A percentile compares a stretch with the other conserved stretches of the same genome.
Evolutionary conservation across 2,888 invertebrate species (phyloP).

Genomic region (Atherix ibis): DNA sequence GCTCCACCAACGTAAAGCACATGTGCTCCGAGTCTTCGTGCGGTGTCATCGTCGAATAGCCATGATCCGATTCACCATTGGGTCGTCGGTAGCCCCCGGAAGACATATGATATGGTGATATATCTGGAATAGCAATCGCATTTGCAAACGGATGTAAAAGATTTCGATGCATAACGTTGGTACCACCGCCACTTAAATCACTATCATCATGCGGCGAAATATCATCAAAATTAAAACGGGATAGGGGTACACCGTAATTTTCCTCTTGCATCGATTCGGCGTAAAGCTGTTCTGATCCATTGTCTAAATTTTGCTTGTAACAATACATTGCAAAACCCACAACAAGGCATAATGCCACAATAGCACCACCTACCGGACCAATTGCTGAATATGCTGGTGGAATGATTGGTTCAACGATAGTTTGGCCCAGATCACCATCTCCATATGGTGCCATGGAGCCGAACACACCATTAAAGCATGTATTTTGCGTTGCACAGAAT

Average conservation of each 20-base stretch:
- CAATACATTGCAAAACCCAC: slow-evolving; percentile 73
- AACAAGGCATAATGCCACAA: slow-evolving; percentile 64
- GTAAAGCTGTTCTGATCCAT: slow-evolving; percentile 34
- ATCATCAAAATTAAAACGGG: slow-evolving; percentile 49
- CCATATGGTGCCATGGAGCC: slow-evolving; percentile 67
- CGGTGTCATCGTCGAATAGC: slow-evolving; percentile 87
- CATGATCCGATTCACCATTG: slow-evolving; percentile 63
- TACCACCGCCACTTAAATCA: slow-evolving; percentile 31
- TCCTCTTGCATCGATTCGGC: slow-evolving; percentile 37
- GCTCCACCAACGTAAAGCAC: slow-evolving; percentile 54
- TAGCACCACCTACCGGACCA: slow-evolving; percentile 74
- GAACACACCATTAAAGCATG: slow-evolving; percentile 75
- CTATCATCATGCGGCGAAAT: slow-evolving; percentile 31
- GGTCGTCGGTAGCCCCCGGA: slow-evolving; percentile 55
- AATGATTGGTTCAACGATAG: slow-evolving; percentile 27
- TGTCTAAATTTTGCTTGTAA: slow-evolving; percentile 48
- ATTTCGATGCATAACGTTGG: slow-evolving; percentile 39
- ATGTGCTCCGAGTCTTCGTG: slow-evolving; percentile 78
- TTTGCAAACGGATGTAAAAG: slow-evolving; percentile 42
- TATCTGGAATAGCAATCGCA: slow-evolving; percentile 45
- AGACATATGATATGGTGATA: slow-evolving; percentile 77
- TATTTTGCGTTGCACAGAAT: slow-evolving; percentile 64
- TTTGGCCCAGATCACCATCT: slow-evolving; percentile 23
- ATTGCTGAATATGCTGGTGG: slow-evolving; percentile 52
- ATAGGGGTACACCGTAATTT: slow-evolving; percentile 49